Evolutionary conservation across 2,113 vertebrate species (phyloP).

Genomic region (Zosterops hypoxanthus): DNA sequence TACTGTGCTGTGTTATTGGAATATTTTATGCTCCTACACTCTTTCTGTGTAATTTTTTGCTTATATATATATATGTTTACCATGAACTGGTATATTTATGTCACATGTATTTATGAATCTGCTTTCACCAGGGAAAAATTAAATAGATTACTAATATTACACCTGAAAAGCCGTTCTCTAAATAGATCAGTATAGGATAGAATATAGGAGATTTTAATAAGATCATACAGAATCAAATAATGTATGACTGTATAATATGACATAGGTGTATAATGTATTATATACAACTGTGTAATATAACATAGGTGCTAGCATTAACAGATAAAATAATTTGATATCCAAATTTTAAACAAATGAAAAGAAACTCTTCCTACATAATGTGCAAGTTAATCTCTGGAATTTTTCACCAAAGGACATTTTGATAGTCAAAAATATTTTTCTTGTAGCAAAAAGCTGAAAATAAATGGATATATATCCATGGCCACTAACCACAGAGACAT

Average conservation of each 20-base stretch:
- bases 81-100: neutral
- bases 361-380: neutral
- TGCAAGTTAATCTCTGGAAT: neutral
- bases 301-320: fast-evolving
- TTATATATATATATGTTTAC: neutral
- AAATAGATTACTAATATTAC: neutral
- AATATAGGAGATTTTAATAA: neutral
- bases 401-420: neutral
- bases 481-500: neutral
- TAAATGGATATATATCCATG: neutral
- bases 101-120: neutral
- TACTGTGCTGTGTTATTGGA: neutral
- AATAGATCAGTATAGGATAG: neutral
- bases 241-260: neutral
- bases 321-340: neutral
- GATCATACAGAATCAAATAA: neutral
- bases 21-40: neutral
- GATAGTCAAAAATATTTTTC: neutral
- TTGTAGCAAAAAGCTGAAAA: neutral
- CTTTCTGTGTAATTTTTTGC: neutral
- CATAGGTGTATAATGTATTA: too few species aligned
- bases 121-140: neutral
- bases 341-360: neutral
- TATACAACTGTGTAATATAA: neutral
- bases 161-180: neutral